Evolutionary conservation across 2,888 invertebrate species (phyloP), one percentile per base, ranked within the genome.

Genomic region (Troides helena): DNA sequence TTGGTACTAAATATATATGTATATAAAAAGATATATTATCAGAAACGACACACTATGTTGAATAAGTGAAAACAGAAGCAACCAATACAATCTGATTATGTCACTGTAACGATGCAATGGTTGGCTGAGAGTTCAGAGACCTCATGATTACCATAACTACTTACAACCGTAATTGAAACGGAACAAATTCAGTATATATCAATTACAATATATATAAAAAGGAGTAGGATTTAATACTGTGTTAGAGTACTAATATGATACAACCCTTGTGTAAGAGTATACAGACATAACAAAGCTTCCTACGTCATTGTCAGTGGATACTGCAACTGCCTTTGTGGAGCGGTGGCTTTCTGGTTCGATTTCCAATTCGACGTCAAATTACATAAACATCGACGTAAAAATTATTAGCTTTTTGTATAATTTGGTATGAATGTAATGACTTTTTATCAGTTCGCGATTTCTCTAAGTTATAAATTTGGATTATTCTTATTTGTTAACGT

Each of bases 271-370:
- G 46, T 46, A 46, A 14, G 14, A 46, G 46, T 2, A 12, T 46
- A 46, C 46, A 46, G 14, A 46, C 14, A 46, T 46, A 14, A 14
- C 14, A 14, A 12, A 21, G 61, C 18, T 43, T 10, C n/a, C 61
- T 36, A 67, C 23, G 23, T 25, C 21, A 67, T 30, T 61, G 21
- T 53, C 61, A 61, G 61, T 53, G 50, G 53, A 60, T 66, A 53
- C 36, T 53, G 36, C 36, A 53, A 30, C 30, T 30, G 30, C 30
- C 30, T 30, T 30, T 30, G 30, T 30, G 30, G 2, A 30, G 30
- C 3, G 0, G 30, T 30, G 30, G 30, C 30, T 30, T 30, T 30
- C 30, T 30, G 30, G 2, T 30, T 30, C 30, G 30, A 30, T 30
- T 30, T 30, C 30, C 30, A 3, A 30, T 30, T 30, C 3, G 30